A percentile compares a stretch with the other conserved stretches of the same genome.
phyloP scores from a whole-genome alignment of 1,140 invertebrate species.

The Drosophila mauritiana region DNA sequence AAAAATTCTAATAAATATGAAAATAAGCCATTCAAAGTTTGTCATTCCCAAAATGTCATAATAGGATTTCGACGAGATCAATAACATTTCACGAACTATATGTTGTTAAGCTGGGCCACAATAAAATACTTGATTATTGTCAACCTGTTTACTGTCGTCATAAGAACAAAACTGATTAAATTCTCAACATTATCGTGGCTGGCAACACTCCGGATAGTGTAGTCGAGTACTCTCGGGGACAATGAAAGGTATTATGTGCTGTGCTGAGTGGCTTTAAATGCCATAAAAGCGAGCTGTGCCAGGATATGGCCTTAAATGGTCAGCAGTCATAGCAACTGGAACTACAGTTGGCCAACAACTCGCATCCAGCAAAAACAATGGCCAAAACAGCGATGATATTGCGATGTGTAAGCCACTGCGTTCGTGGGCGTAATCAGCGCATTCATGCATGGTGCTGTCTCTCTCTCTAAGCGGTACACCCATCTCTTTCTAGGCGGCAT shows the following conservation, averaged over 20 bases:
- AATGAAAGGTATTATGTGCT: slow-evolving; percentile 41
- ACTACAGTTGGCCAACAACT: slow-evolving; percentile 24
- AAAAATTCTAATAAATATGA: too few species aligned
- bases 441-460: slow-evolving; percentile 45
- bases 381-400: slow-evolving; percentile 27
- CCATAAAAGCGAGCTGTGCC: slow-evolving; percentile 35
- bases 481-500: not conserved
- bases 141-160: slow-evolving; percentile 24
- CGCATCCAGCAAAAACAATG: slow-evolving; percentile 38
- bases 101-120: not conserved
- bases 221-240: slow-evolving; percentile 26
- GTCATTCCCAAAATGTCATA: slow-evolving; percentile 4
- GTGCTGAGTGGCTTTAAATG: slow-evolving; percentile 65
- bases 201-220: slow-evolving; percentile 16
- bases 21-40: not conserved
- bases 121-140: slow-evolving; percentile 10
- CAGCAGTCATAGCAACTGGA: slow-evolving; percentile 23
- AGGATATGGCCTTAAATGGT: slow-evolving; percentile 16
- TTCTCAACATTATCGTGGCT: slow-evolving; percentile 35
- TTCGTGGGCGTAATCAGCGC: slow-evolving; percentile 55
- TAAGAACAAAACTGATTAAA: slow-evolving; percentile 37
- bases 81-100: slow-evolving; percentile 3
- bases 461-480: not conserved
- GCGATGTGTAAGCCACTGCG: slow-evolving; percentile 31
- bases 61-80: slow-evolving; percentile 1